phyloP scores from a whole-genome alignment of 2,888 invertebrate genomes.

The Alsophila aescularia region DNA sequence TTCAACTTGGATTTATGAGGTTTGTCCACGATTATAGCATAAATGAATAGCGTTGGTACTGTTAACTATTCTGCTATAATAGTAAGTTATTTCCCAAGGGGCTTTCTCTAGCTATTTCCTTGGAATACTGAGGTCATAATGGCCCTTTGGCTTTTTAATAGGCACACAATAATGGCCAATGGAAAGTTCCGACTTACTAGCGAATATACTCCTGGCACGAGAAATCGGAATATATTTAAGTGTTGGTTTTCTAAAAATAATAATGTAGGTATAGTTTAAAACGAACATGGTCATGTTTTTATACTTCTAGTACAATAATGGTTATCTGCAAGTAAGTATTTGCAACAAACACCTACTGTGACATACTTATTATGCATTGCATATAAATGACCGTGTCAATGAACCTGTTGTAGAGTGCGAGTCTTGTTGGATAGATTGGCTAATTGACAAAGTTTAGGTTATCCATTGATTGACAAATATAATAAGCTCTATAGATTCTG shows the following conservation, averaged over 20 bases:
- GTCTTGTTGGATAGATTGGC: too few species aligned
- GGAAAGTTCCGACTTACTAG: slow-evolving; percentile 10
- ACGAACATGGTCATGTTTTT: too few species aligned
- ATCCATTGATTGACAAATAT: too few species aligned
- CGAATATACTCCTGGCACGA: slow-evolving; percentile 35
- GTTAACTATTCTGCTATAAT: neutral
- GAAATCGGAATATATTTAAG: slow-evolving; percentile 4
- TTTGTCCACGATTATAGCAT: neutral
- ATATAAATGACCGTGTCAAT: too few species aligned
- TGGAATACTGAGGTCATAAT: slow-evolving; percentile 18
- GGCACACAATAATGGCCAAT: slow-evolving; percentile 11
- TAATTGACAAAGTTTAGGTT: too few species aligned
- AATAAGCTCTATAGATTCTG: too few species aligned
- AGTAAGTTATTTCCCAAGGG: slow-evolving; percentile 13
- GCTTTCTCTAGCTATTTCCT: slow-evolving; percentile 19
- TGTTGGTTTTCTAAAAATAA: neutral
- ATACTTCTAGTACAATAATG: too few species aligned
- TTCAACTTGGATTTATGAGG: slow-evolving; percentile 6
- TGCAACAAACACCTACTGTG: too few species aligned
- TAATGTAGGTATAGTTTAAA: neutral
- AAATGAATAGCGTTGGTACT: too few species aligned
- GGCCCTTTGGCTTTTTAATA: slow-evolving; percentile 22
- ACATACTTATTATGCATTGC: too few species aligned
- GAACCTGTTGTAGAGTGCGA: too few species aligned
- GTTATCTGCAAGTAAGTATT: too few species aligned